Base-by-base conservation (phyloP, 1,140 invertebrate species). In the Euglossa dilemma region DNA sequence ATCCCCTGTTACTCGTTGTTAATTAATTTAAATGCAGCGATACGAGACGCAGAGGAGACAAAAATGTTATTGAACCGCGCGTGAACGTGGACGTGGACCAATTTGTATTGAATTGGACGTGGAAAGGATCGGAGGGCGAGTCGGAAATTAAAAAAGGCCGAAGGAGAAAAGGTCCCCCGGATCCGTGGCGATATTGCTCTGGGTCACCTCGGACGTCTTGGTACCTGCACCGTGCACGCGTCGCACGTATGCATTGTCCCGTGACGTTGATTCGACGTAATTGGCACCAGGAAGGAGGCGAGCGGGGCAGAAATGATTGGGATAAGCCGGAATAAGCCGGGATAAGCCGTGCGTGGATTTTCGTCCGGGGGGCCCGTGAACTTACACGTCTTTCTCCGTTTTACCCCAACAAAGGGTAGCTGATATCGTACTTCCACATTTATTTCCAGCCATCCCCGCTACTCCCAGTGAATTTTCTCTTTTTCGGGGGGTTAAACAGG, bases 181-280 rank as follows among this genome's bases (percentile, higher is more conserved):
- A 61, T 77, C 47, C 43, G 5, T 36, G 36, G 6, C 75, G 59
- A 86, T 83, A 83, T 83, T 74, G 73, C 56, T 69, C 61, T n/a
- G n/a, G 50, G 20, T 28, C 25, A 80, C 70, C 71, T 59, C n/a
- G 23, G 54, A 52, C 47, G 66, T 70, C 71, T 85, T 69, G 84
- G 81, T 89, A 80, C 85, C 52, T 72, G 75, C 72, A 54, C 14
- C n/a, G 47, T 70, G 71, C 80, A 81, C 67, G 67, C 66, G 80
- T 80, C 80, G 82, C 64, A 85, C 70, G 74, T 75, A 66, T 57
- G 50, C 80, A 93, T 94, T 94, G 92, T 93, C 83, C 84, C 85
- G 82, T 93, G 94, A 94, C 93, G 83, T 93, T 94, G 93, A 94
- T 94, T 93, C 91, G 94, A 89, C 91, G 91, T 94, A 94, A 94